phyloP scores from a whole-genome alignment of 2,113 vertebrate species.

The Noturus placidus region DNA sequence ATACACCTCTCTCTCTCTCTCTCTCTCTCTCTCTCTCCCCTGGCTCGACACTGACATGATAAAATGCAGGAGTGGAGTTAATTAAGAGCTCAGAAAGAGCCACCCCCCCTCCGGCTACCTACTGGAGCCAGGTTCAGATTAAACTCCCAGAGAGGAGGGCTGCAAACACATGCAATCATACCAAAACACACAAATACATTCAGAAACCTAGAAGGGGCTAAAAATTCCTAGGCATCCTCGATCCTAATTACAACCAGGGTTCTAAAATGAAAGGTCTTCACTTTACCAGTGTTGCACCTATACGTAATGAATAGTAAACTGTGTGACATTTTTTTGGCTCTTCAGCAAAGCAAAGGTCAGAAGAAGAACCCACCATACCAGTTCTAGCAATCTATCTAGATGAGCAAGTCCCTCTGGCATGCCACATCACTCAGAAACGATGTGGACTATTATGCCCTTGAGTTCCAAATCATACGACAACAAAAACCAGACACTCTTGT shows the following conservation, averaged over 20 bases:
- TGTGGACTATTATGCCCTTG: neutral
- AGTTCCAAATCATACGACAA: conserved; percentile 13
- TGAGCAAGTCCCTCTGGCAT: conserved; percentile 44
- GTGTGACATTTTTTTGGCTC: conserved; percentile 13
- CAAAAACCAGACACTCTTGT: conserved; percentile 9
- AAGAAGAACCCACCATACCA: conserved; percentile 46
- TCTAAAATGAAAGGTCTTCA: neutral
- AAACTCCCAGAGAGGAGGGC: conserved; percentile 63
- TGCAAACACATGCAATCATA: conserved; percentile 44
- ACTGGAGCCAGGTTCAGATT: conserved; percentile 69
- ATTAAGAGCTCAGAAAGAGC: conserved; percentile 70
- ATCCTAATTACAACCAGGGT: neutral
- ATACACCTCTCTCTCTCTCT: conserved; percentile 10
- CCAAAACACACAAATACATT: conserved; percentile 58
- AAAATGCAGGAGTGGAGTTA: conserved; percentile 60
- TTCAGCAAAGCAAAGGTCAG: neutral
- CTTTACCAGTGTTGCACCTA: neutral
- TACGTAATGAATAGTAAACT: neutral
- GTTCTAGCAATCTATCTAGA: conserved; percentile 48
- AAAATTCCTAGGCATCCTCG: neutral
- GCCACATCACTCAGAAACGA: conserved; percentile 40
- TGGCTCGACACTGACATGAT: conserved; percentile 10
- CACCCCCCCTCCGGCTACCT: conserved; percentile 53
- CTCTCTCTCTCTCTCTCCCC: neutral
- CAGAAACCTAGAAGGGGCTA: neutral